phyloP scores from a whole-genome alignment of 2,888 invertebrate species.

The Melitaea athalia region DNA sequence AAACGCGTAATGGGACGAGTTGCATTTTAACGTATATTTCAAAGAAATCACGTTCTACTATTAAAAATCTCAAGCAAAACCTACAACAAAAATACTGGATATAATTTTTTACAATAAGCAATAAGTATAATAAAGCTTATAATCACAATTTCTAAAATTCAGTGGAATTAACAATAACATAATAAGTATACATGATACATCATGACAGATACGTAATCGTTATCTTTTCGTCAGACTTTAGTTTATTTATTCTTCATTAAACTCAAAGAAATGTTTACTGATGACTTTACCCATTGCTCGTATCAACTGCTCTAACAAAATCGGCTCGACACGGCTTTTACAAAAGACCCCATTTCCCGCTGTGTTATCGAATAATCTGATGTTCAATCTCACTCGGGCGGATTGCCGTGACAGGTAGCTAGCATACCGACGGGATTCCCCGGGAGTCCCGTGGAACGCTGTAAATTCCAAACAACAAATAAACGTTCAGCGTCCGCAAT shows the following conservation, averaged over 20 bases:
- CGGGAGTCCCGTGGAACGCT: slow-evolving; percentile 50
- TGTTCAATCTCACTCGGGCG: slow-evolving; percentile 48
- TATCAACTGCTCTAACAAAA: slow-evolving; percentile 40
- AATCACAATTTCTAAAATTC: no score
- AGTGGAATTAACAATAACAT: no score
- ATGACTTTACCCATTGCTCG: slow-evolving; percentile 1
- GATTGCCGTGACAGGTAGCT: slow-evolving; percentile 53
- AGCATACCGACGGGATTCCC: slow-evolving; percentile 56
- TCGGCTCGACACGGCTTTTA: slow-evolving; percentile 43
- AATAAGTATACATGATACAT: no score
- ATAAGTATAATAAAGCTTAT: no score
- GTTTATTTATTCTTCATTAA: neutral
- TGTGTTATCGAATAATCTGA: slow-evolving; percentile 45
- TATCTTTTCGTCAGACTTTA: neutral
- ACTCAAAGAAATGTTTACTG: neutral
- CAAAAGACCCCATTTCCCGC: slow-evolving; percentile 41
- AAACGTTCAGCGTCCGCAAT: slow-evolving; percentile 50
- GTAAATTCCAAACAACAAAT: slow-evolving; percentile 59
- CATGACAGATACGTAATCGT: no score
- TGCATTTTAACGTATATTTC: neutral
- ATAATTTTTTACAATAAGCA: no score
- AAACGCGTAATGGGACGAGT: neutral
- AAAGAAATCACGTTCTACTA: no score
- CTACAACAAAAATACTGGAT: no score
- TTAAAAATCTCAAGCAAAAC: no score